Evolutionary conservation across 2,888 invertebrate species (phyloP), one percentile per base, ranked within the genome.

Genomic region (Exocentrus adspersus): DNA sequence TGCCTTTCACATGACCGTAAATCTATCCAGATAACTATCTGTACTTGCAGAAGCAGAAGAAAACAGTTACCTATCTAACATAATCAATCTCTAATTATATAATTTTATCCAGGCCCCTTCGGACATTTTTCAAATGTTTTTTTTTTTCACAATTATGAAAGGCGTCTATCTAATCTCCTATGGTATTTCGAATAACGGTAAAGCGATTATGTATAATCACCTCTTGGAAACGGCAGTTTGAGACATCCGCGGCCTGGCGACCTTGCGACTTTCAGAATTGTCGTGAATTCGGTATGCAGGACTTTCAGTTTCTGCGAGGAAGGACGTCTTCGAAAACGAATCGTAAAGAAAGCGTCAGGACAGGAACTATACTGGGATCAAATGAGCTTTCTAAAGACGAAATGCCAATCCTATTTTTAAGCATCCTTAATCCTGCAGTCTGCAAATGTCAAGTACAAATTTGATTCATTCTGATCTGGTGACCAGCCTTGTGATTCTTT

Each of bases 161-260:
- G 48, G 14, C 21, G 14, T 48, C 16, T 48, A 48, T 48, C 16
- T 48, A 48, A 48, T 48, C 48, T 48, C 9, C 16, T 48, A 16
- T 48, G 48, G 48, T 14, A 48, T 48, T 48, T 48, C 28, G 17
- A 48, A 10, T 48, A 48, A 48, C 48, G 48, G 48, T 48, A 16
- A 48, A 28, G 7, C 17, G 12, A 28, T 45, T 45, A 28, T 28
- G 7, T 12, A n/a, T 37, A 37, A 37, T 37, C n/a, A 37, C n/a
- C 37, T 37, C 17, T 28, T 45, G 7, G n/a, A 28, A 19, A 28
- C 9, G 24, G 28, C 6, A 5, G n/a, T 46, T 28, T 48, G 16
- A 14, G 16, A 37, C 12, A 37, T 12, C 12, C 37, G 37, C 1
- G 2, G n/a, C 12, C 1, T 3, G 2, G 2, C 12, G 37, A 37